Evolutionary conservation across 1,140 invertebrate genomes (phyloP), one percentile per base, ranked within the genome.

Genomic region (Meloidogyne exigua): DNA sequence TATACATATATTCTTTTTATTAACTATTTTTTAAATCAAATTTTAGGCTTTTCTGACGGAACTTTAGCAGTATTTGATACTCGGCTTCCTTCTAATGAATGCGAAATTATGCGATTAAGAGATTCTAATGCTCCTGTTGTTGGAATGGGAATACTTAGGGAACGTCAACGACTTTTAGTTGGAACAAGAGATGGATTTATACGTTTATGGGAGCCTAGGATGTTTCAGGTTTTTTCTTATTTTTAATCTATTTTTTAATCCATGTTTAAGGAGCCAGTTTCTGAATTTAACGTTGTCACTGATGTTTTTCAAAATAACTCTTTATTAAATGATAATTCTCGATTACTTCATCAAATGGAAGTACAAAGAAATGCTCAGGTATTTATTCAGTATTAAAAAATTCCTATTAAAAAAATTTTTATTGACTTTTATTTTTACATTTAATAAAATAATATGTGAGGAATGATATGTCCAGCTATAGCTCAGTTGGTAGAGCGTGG

Each of bases 401-500:
- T n/a, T n/a, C n/a, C n/a, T n/a, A n/a, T n/a, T n/a, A n/a, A n/a
- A n/a, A n/a, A n/a, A n/a, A n/a, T n/a, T n/a, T n/a, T n/a, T n/a
- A n/a, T n/a, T 67, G n/a, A 25, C 18, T 32, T 36, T 32, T 1
- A 68, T 23, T 23, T 18, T n/a, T n/a, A 7, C 9, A 68, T n/a
- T 68, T 23, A 68, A 68, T 4, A 10, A 21, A 25, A 32, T 68
- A 36, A 68, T 68, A 44, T 15, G 13, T 7, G 36, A 0, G 9
- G 0, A n/a, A 0, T 0, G 9, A 28, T 25, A 49, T 42, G 44
- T 23, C 68, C 68, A 70, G 68, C 68, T 70, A 57, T 81, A 81
- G 80, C 80, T 81, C 80, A 81, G 80, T 81, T 82, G 81, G 81
- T 81, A 81, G 80, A 81, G 81, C 77, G 81, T 79, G 84, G 79